phyloP scores from a whole-genome alignment of 2,797 vertebrate genomes.

The Cossypha caffra region DNA sequence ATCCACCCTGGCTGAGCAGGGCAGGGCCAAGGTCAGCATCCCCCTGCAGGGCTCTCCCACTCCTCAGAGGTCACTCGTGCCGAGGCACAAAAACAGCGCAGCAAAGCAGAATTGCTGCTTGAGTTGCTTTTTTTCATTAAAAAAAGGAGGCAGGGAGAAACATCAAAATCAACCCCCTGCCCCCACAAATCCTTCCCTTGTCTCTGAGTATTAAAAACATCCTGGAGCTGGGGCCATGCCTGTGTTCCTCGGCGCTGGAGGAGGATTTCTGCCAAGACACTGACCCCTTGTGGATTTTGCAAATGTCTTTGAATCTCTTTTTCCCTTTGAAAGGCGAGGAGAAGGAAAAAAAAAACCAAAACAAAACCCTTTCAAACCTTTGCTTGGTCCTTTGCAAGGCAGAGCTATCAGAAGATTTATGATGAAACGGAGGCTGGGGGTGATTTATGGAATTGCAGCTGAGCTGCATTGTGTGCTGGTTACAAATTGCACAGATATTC shows the following conservation, averaged over 20 bases:
- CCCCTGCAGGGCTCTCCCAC: not conserved
- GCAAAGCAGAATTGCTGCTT: not conserved
- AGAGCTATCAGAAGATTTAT: slow-evolving; percentile 45
- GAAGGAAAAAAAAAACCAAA: not conserved
- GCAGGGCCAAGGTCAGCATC: not conserved
- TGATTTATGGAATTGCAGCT: slow-evolving; percentile 53
- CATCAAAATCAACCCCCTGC: not conserved
- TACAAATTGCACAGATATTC: slow-evolving; percentile 44
- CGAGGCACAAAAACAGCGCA: not conserved
- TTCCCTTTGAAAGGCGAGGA: not conserved
- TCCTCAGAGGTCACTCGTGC: not conserved
- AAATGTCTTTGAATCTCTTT: not conserved
- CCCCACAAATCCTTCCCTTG: not conserved
- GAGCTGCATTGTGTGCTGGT: not conserved
- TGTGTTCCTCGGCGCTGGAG: not conserved
- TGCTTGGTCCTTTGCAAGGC: not conserved
- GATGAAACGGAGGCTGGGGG: slow-evolving; percentile 11
- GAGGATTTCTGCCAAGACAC: slow-evolving; percentile 72
- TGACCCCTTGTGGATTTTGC: slow-evolving; percentile 73
- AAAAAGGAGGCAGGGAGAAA: not conserved
- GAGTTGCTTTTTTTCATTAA: not conserved
- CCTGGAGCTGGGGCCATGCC: not conserved
- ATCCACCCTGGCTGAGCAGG: not conserved
- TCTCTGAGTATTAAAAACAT: not conserved
- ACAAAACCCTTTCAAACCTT: not conserved